A percentile compares a stretch with the other conserved stretches of the same genome.
Evolutionary conservation across 2,888 invertebrate genomes (phyloP).

Genomic region (Colostygia pectinataria): DNA sequence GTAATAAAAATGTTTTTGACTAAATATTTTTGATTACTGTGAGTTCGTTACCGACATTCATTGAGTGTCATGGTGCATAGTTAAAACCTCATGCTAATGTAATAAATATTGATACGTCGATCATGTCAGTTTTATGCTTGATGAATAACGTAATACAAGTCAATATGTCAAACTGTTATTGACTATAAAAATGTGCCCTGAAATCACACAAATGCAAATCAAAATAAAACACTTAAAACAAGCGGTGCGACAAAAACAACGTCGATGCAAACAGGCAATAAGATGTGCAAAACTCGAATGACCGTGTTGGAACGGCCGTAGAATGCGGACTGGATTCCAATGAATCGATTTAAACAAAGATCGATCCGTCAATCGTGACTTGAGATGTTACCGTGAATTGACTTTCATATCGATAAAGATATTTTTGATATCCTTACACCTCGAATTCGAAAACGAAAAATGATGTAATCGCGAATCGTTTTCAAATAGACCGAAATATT

Average conservation of each 20-base stretch:
- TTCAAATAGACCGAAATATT: too few species aligned
- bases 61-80: conserved; percentile 6
- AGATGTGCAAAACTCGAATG: conserved; percentile 69
- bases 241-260: conserved; percentile 64
- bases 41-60: too few species aligned
- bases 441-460: too few species aligned
- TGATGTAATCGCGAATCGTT: too few species aligned
- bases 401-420: conserved; percentile 3
- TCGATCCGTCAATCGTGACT: conserved; percentile 31
- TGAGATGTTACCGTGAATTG: conserved; percentile 6
- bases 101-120: conserved; percentile 26
- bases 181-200: conserved; percentile 36
- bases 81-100: conserved; percentile 26
- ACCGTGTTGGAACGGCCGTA: conserved; percentile 56
- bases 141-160: conserved; percentile 22
- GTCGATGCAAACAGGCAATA: conserved; percentile 68
- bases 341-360: conserved; percentile 46
- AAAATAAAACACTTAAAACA: conserved; percentile 39
- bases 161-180: conserved; percentile 18
- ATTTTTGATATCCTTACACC: too few species aligned
- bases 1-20: too few species aligned
- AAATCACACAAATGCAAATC: conserved; percentile 38
- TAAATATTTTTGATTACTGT: too few species aligned
- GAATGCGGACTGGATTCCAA: conserved; percentile 71
- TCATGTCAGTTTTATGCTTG: conserved; percentile 23